These are phyloP conservation scores for Gymnarchus niloticus DNA, from an alignment of 2,113 vertebrate species.

Conservation along the genomic window DNA sequence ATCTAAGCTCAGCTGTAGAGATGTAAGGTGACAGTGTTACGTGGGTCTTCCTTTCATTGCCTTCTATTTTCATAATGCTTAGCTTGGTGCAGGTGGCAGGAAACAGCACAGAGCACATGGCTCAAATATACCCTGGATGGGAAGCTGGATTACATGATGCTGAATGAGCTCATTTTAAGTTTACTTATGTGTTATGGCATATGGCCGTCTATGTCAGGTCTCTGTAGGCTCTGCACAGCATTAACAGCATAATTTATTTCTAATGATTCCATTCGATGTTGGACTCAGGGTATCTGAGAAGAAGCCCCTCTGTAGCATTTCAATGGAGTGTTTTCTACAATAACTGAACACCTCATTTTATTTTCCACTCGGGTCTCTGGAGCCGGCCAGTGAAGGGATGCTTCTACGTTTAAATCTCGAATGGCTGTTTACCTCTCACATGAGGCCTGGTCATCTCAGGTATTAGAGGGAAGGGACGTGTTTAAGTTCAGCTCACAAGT, in stretches of 20 bases:
- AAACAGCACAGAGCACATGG: background rate
- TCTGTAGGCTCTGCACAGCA: slow-evolving; percentile 31
- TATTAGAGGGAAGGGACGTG: background rate
- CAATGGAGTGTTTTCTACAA: background rate
- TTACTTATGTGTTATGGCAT: no score
- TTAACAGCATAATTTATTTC: slow-evolving; percentile 44
- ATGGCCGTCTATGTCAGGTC: no score
- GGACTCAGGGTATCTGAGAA: slow-evolving; percentile 8
- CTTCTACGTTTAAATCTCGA: background rate
- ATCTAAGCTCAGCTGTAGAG: background rate
- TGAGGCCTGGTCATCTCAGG: background rate
- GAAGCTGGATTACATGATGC: background rate
- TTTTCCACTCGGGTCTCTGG: slow-evolving; percentile 33
- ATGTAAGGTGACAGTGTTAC: background rate
- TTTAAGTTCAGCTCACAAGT: slow-evolving; percentile 19
- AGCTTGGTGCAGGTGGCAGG: background rate
- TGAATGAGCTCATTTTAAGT: background rate
- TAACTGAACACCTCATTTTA: slow-evolving; percentile 27
- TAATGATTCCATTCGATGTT: slow-evolving; percentile 42
- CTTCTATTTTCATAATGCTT: no score
- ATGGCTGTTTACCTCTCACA: background rate
- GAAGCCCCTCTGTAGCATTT: background rate
- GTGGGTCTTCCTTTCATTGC: no score
- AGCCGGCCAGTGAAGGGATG: slow-evolving; percentile 20
- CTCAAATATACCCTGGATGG: background rate